Conservation (phyloP, 2,797 vertebrate species). For the Melanotaenia pygmaea region DNA sequence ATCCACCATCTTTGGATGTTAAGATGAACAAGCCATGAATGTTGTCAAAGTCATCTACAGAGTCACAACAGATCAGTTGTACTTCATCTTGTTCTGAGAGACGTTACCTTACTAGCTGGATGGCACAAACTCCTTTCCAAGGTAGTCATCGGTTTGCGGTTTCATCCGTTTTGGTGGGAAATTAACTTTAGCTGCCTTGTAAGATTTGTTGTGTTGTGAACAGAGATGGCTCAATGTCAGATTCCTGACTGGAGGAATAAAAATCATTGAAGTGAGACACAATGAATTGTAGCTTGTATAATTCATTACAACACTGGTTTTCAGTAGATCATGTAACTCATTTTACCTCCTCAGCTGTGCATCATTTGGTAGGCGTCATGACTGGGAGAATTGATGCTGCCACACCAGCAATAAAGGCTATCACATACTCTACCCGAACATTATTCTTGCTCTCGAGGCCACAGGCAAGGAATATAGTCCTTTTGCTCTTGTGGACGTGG, state of each 20-base stretch:
- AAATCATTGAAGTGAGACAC: background rate
- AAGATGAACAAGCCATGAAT: background rate
- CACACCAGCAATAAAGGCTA: no score
- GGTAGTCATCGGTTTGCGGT: background rate
- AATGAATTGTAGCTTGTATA: background rate
- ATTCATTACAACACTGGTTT: background rate
- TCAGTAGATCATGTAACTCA: background rate
- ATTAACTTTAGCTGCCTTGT: background rate
- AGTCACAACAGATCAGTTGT: background rate
- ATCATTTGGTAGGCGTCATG: background rate
- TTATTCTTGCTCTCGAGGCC: no score
- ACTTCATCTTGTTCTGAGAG: background rate
- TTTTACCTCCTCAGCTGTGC: background rate
- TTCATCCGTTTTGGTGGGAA: background rate
- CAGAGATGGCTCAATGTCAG: background rate
- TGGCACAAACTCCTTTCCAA: background rate
- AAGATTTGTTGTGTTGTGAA: background rate
- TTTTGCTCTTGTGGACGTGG: no score
- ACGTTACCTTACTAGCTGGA: background rate
- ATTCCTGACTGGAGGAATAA: background rate
- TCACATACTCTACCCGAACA: no score
- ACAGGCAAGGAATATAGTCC: no score
- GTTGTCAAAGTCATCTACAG: background rate
- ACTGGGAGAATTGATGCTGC: background rate
- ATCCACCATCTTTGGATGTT: background rate